A percentile compares a stretch with the other conserved stretches of the same genome.
Conservation (phyloP, 2,113 vertebrate genomes). For the Lagopus muta region DNA sequence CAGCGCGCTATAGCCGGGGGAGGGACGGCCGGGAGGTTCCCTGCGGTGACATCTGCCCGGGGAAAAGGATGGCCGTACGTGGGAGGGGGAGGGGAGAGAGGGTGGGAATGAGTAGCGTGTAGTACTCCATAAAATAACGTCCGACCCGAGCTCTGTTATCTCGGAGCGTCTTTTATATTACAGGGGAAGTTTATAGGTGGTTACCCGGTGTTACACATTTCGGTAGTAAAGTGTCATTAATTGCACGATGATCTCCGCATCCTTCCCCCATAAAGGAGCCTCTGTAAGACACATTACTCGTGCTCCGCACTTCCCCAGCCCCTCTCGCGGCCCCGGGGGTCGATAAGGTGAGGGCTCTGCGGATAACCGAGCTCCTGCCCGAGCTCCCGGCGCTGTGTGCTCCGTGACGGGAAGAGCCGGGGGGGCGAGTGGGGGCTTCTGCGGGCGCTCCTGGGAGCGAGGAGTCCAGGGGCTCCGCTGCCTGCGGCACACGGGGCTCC, state of each 20-base stretch:
- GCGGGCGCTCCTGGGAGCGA: background rate
- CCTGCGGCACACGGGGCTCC: background rate
- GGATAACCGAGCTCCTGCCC: slow-evolving; percentile 21
- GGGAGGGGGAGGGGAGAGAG: slow-evolving; percentile 23
- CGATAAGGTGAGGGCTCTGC: slow-evolving; percentile 40
- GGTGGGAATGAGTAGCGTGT: too few species aligned
- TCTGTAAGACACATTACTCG: background rate
- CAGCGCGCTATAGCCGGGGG: background rate
- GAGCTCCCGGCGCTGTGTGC: slow-evolving; percentile 30
- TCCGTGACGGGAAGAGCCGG: slow-evolving; percentile 7
- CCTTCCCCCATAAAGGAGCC: slow-evolving; percentile 34
- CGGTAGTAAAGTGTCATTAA: slow-evolving; percentile 53
- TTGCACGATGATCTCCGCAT: slow-evolving; percentile 54
- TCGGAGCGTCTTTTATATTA: background rate
- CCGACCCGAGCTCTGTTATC: slow-evolving; percentile 6
- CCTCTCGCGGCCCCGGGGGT: background rate
- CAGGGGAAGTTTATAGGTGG: slow-evolving; percentile 37
- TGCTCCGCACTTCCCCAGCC: slow-evolving; percentile 6
- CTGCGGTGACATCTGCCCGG: slow-evolving; percentile 10
- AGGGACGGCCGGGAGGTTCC: slow-evolving; percentile 57
- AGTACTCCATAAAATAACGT: too few species aligned
- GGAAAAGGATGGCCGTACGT: slow-evolving; percentile 56
- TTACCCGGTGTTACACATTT: slow-evolving; percentile 63
- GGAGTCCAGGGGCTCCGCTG: background rate
- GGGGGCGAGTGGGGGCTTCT: background rate